Conservation (phyloP, 2,888 invertebrate genomes). For the Latheticus oryzae region DNA sequence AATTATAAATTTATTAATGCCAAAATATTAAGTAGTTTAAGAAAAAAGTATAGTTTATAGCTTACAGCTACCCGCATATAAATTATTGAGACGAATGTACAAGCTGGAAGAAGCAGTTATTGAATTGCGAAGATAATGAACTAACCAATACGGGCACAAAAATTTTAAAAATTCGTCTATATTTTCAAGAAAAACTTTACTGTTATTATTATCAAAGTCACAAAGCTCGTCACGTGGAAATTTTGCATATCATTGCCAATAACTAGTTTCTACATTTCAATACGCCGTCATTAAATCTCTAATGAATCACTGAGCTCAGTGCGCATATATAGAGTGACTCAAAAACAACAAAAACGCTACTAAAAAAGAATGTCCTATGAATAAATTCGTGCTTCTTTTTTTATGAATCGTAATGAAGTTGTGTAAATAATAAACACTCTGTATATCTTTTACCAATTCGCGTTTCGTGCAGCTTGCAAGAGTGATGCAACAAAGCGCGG, state of each 20-base stretch:
- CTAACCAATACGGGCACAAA: no score
- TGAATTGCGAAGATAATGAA: no score
- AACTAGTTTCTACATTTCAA: conserved; percentile 20
- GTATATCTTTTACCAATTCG: no score
- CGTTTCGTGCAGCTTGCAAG: conserved; percentile 18
- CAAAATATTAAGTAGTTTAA: conserved; percentile 3
- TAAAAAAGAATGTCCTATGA: no score
- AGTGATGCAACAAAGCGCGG: conserved; percentile 24
- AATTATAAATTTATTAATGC: conserved; percentile 16
- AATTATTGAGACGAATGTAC: conserved; percentile 2
- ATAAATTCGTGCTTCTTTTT: no score
- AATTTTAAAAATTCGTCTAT: no score
- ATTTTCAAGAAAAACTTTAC: no score
- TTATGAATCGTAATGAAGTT: conserved; percentile 1
- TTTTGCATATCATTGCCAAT: conserved; percentile 29
- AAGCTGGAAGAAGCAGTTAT: background rate
- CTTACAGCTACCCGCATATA: conserved; percentile 15
- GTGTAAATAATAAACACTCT: no score
- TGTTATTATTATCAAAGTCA: no score
- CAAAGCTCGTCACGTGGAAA: conserved; percentile 10
- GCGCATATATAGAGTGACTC: conserved; percentile 6
- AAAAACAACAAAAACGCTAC: no score
- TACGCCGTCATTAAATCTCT: conserved; percentile 24
- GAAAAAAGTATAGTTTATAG: conserved; percentile 12
- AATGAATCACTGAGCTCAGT: conserved; percentile 12